Evolutionary conservation across 2,797 vertebrate genomes (phyloP).

Genomic region (Halcyon smyrnensis): DNA sequence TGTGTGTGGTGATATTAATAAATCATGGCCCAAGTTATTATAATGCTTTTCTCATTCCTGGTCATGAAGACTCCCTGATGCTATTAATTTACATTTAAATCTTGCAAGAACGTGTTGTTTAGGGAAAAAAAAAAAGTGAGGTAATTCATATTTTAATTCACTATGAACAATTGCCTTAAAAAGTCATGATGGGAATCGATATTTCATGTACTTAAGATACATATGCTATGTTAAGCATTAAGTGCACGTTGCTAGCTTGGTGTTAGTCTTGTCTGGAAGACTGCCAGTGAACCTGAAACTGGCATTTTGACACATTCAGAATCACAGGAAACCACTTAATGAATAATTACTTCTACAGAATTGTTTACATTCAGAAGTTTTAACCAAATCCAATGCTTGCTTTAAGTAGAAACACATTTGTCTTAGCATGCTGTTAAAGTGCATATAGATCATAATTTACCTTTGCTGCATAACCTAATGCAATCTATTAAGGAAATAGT

Average conservation of each 20-base stretch:
- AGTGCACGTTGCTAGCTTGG: background rate
- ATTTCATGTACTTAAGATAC: background rate
- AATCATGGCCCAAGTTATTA: background rate
- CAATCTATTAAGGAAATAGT: slow-evolving; percentile 68
- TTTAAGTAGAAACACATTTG: background rate
- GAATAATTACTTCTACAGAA: slow-evolving; percentile 21
- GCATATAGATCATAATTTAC: slow-evolving; percentile 47
- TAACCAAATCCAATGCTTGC: background rate
- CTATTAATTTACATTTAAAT: slow-evolving; percentile 19
- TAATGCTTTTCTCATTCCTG: background rate
- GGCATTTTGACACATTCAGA: slow-evolving; percentile 1
- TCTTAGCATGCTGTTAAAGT: slow-evolving; percentile 6
- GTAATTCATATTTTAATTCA: background rate
- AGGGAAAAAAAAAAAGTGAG: background rate
- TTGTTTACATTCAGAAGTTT: slow-evolving; percentile 33
- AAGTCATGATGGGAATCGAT: background rate
- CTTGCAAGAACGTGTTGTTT: background rate
- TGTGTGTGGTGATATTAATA: background rate
- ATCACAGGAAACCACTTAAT: slow-evolving; percentile 2
- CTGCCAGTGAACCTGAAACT: background rate
- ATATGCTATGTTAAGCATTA: background rate
- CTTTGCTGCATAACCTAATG: slow-evolving; percentile 38
- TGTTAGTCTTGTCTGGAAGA: slow-evolving; percentile 2
- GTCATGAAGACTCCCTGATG: background rate
- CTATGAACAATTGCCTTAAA: background rate